These are phyloP conservation scores for Cladopsammia gracilis DNA, from an alignment of 64 coral and sea anemone species.

Conservation along the genomic window DNA sequence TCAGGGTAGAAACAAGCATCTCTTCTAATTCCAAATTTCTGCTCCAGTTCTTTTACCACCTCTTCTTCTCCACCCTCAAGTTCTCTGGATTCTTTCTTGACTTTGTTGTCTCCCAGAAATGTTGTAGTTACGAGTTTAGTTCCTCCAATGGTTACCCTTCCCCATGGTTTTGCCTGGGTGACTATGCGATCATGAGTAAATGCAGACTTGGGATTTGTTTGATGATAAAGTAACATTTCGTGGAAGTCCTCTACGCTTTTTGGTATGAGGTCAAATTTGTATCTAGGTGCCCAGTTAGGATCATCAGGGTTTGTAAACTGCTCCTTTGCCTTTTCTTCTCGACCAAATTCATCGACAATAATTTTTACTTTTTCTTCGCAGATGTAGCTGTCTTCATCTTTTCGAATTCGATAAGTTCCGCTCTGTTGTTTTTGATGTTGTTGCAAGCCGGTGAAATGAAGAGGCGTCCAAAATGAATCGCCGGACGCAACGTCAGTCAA, in stretches of 20 bases:
- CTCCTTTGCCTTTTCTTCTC: not conserved
- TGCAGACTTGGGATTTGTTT: constrained; percentile 23
- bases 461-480: constrained; percentile 34
- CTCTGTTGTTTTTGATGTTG: constrained; percentile 37
- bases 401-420: constrained; percentile 60
- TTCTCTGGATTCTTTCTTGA: constrained; percentile 38
- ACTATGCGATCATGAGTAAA: constrained; percentile 53
- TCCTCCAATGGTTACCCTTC: constrained; percentile 22
- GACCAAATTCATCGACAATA: constrained; percentile 22
- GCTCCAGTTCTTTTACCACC: constrained; percentile 35
- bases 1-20: too few relatives aligned
- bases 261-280: constrained; percentile 35
- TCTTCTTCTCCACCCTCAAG: constrained; percentile 3
- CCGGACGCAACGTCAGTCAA: constrained; percentile 60
- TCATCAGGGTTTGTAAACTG: not conserved
- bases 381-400: constrained; percentile 29
- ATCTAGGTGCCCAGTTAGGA: not conserved
- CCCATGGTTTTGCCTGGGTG: constrained; percentile 47
- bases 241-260: constrained; percentile 1
- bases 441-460: not conserved
- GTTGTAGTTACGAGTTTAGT: constrained; percentile 32
- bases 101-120: constrained; percentile 48
- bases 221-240: constrained; percentile 19
- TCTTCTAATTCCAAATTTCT: not conserved
- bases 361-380: constrained; percentile 29